Base-by-base conservation (phyloP, 2,797 vertebrate species). In the Oreonectes daqikongensis region DNA sequence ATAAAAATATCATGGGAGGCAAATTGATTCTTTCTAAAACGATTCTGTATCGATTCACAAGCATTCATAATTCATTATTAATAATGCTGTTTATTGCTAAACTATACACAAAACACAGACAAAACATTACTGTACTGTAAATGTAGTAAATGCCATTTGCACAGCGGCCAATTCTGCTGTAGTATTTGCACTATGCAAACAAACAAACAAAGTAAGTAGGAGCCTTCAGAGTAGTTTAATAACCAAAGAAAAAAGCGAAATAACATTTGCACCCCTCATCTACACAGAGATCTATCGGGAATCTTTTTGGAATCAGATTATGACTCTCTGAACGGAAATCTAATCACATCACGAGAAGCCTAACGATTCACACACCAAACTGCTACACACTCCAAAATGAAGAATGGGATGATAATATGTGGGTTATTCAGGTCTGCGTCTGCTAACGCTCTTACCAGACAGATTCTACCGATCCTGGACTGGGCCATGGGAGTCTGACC, bases 401-500 rank as follows among this genome's bases (percentile, higher is more conserved):
- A 11, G 30, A 60, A 60, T n/a, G 28, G 18, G 18, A 60, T 10
- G n/a, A 57, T 28, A 15, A 28, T 28, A 57, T 57, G 28, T 3
- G 15, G 4, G 18, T 18, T 35, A 35, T 60, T 35, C 35, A 30
- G 1, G 17, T 2, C 26, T 32, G 52, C 3, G 28, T 60, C 59
- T 35, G 30, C 59, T 60, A 3, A 32, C 9, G 30, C 2, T 91
- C 94, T 64, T 89, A 98, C 97, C 94, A 99, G 89, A 89, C 97
- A 99, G 87, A 99, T 98, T 78, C 97, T 94, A 9, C 97, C 97
- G 0, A 99, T 98, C 82, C 97, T 94, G 80, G 97, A 97, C 52
- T 97, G 95, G 72, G 97, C 91, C 24, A 97, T 95, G 0, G 97
- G 96, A 89, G 93, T 98, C 89, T 98, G 95, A 0, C 96, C 95